Evolutionary conservation across 2,888 invertebrate genomes (phyloP), one percentile per base, ranked within the genome.

Genomic region (Ochropleura leucogaster): DNA sequence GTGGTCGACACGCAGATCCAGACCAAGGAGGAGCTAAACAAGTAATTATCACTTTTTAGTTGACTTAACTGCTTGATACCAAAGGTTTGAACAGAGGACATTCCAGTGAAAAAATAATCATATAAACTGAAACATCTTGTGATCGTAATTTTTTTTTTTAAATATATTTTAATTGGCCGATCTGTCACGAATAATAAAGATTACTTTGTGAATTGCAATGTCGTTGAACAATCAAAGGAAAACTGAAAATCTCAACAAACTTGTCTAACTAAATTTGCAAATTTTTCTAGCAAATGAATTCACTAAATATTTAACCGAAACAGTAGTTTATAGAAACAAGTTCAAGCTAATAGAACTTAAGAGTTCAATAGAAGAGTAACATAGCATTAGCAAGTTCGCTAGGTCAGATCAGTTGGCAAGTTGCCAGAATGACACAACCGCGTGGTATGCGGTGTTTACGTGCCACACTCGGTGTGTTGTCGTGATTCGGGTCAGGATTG

Each of bases 361-460:
- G 66, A 78, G 78, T 84, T 84, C 74, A 80, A 30, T 55, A 59
- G 72, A 85, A 84, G 82, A 80, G 72, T 81, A 84, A 72, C 72
- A 85, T 84, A 87, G 83, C 74, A 84, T 86, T 79, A 85, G 90
- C 92, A 92, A 93, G 92, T 92, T 93, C 91, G 93, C 93, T 94
- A 94, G 96, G 95, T 95, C 95, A 94, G 90, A 90, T 91, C 85
- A 71, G 82, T 87, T 96, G 96, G 96, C 94, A 67, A 9, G 0
- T 0, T 16, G 94, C 96, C 95, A 95, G 90, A 79, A 86, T 96
- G 96, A 96, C 95, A 95, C 95, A 95, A 92, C 92, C 83, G 83
- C 77, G 80, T 89, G 95, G 95, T 90, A 95, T 94, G 94, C 89
- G 84, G 85, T 95, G 95, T 96, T 96, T 96, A 96, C 94, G 92